Evolutionary conservation across 2,888 invertebrate species (phyloP).

Genomic region (Epinotia bilunana): DNA sequence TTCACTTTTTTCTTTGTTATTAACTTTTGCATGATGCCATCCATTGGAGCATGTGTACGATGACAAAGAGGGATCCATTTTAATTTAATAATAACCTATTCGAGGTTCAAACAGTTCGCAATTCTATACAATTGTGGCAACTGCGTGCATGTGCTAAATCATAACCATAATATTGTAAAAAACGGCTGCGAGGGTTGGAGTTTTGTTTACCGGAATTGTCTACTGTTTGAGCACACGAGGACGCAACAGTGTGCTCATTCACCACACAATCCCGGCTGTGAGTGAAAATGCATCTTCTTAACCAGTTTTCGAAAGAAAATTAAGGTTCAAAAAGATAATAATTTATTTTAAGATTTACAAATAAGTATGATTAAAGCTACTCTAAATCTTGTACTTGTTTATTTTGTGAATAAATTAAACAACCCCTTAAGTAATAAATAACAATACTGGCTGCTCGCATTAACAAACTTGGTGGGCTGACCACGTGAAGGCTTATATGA

Average conservation of each 20-base stretch:
- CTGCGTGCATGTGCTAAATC: conserved; percentile 12
- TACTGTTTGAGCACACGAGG: conserved; percentile 66
- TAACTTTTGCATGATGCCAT: neutral
- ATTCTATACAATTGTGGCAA: neutral
- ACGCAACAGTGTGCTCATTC: conserved; percentile 66
- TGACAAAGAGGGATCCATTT: no score
- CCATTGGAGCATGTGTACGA: conserved; percentile 3
- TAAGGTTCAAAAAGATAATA: conserved; percentile 41
- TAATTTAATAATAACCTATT: neutral
- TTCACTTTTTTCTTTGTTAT: neutral
- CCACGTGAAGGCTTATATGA: neutral
- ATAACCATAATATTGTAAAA: conserved; percentile 13
- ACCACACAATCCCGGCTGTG: conserved; percentile 56
- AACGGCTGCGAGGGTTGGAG: conserved; percentile 1
- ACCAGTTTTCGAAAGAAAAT: conserved; percentile 58
- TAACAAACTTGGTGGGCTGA: conserved; percentile 2
- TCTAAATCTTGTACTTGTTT: conserved; percentile 41
- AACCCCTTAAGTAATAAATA: conserved; percentile 40
- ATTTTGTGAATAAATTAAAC: conserved; percentile 35
- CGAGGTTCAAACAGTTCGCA: neutral
- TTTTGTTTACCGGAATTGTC: conserved; percentile 53
- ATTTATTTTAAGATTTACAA: conserved; percentile 41
- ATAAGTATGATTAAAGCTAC: conserved; percentile 44
- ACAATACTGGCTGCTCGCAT: conserved; percentile 39
- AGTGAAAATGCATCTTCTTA: conserved; percentile 71